Conservation (phyloP, 1,140 invertebrate species). For the Drosophila orosa region DNA sequence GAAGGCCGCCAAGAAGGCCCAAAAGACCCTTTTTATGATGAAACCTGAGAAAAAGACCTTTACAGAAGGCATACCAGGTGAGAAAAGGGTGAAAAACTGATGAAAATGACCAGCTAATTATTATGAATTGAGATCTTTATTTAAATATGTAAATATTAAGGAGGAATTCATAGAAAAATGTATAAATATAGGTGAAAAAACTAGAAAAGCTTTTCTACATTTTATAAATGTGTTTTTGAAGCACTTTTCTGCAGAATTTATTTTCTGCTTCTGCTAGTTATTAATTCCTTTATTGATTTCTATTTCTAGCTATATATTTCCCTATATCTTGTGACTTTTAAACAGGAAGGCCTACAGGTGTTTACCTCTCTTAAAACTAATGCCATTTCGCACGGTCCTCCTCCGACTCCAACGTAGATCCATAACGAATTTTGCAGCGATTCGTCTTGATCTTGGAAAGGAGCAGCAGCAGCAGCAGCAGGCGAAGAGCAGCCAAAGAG, state of each 20-base stretch:
- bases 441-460: slow-evolving; percentile 60
- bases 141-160: background rate
- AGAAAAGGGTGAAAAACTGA: background rate
- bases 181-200: too few relatives aligned
- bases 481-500: background rate
- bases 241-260: background rate
- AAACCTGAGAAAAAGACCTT: background rate
- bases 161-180: too few relatives aligned
- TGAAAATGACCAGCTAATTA: background rate
- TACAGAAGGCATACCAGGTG: too few relatives aligned
- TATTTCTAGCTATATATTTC: background rate
- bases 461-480: slow-evolving; percentile 17
- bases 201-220: too few relatives aligned
- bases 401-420: background rate
- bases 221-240: background rate
- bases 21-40: slow-evolving; percentile 13
- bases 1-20: too few relatives aligned
- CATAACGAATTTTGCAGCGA: slow-evolving; percentile 57
- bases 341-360: slow-evolving; percentile 45
- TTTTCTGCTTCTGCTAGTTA: background rate
- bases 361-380: slow-evolving; percentile 6
- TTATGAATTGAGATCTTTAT: background rate
- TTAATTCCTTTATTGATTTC: background rate
- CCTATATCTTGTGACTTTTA: background rate
- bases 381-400: background rate